Evolutionary conservation across 2,888 invertebrate species (phyloP).

Genomic region (Epistrophe eligans): DNA sequence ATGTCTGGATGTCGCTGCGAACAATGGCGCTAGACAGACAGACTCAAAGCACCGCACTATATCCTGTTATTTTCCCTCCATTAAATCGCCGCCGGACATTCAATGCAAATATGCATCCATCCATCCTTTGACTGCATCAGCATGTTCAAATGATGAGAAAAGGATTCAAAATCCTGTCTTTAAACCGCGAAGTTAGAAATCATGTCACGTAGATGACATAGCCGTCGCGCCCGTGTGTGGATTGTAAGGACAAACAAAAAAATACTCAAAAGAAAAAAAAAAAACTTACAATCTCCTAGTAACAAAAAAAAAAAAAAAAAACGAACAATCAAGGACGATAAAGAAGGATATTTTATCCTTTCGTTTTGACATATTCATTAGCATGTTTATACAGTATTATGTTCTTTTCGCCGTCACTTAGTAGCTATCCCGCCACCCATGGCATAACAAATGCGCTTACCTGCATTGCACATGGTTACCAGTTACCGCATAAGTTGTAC

Average conservation of each 20-base stretch:
- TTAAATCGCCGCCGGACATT: slow-evolving; percentile 69
- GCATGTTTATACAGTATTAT: slow-evolving; percentile 78
- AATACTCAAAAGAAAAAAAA: slow-evolving; percentile 14
- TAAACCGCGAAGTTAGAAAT: slow-evolving; percentile 76
- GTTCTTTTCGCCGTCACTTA: slow-evolving; percentile 78
- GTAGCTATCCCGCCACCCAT: slow-evolving; percentile 47
- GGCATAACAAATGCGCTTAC: slow-evolving; percentile 71
- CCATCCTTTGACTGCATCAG: slow-evolving; percentile 22
- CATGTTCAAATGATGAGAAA: slow-evolving; percentile 69
- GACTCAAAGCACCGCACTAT: slow-evolving; percentile 28
- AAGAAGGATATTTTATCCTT: slow-evolving; percentile 78
- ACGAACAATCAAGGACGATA: slow-evolving; percentile 77
- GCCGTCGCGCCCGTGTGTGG: slow-evolving; percentile 45
- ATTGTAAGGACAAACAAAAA: slow-evolving; percentile 37
- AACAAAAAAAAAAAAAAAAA: slow-evolving; percentile 43
- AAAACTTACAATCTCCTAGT: slow-evolving; percentile 11
- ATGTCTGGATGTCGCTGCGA: slow-evolving; percentile 70
- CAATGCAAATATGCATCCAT: slow-evolving; percentile 44
- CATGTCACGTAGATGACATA: slow-evolving; percentile 72
- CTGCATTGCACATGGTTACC: slow-evolving; percentile 45
- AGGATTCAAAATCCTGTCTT: slow-evolving; percentile 72
- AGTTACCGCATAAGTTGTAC: slow-evolving; percentile 42
- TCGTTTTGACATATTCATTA: slow-evolving; percentile 79
- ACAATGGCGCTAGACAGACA: slow-evolving; percentile 67
- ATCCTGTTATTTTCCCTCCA: slow-evolving; percentile 52